Percentiles rank a stretch among this genome's conserved stretches.
These are phyloP conservation scores for Magallana ariakensis DNA, from an alignment of 1,140 invertebrate species.

Conservation along the genomic window DNA sequence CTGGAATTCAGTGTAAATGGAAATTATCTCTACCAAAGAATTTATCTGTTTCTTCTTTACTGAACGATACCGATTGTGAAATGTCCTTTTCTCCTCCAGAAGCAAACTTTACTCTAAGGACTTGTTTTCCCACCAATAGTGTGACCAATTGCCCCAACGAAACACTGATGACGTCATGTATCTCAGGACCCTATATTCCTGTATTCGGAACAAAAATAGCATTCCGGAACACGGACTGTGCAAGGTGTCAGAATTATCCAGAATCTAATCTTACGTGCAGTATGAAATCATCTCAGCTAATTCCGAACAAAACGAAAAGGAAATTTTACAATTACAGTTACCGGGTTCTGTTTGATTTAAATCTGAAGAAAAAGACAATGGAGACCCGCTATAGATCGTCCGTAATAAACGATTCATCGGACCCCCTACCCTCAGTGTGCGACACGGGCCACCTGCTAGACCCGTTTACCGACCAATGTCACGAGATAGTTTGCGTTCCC, in stretches of 20 bases:
- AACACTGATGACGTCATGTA: slow-evolving; percentile 5
- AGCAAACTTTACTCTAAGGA: not conserved
- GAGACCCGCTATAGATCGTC: not conserved
- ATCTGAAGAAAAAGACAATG: not conserved
- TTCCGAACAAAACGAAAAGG: slow-evolving; percentile 42
- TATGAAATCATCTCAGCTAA: slow-evolving; percentile 1
- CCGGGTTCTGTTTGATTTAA: slow-evolving; percentile 50
- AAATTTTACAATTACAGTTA: slow-evolving; percentile 48
- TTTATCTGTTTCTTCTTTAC: slow-evolving; percentile 25
- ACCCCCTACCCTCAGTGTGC: slow-evolving; percentile 47
- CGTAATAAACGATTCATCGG: not conserved
- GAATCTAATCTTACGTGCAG: slow-evolving; percentile 48
- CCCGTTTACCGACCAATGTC: slow-evolving; percentile 60
- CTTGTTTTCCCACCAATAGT: slow-evolving; percentile 44
- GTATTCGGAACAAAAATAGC: slow-evolving; percentile 39
- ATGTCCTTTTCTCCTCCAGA: slow-evolving; percentile 15
- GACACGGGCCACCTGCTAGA: slow-evolving; percentile 59
- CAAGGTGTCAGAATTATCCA: slow-evolving; percentile 40
- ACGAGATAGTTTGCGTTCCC: slow-evolving; percentile 54
- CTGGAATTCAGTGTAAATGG: slow-evolving; percentile 51
- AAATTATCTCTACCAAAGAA: slow-evolving; percentile 13
- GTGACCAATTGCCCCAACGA: not conserved
- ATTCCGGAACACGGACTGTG: slow-evolving; percentile 51
- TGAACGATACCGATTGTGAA: slow-evolving; percentile 43
- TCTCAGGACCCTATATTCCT: not conserved